These are phyloP conservation scores for Caracal caracal DNA, from an alignment of 2,113 vertebrate genomes.

Conservation along the genomic window DNA sequence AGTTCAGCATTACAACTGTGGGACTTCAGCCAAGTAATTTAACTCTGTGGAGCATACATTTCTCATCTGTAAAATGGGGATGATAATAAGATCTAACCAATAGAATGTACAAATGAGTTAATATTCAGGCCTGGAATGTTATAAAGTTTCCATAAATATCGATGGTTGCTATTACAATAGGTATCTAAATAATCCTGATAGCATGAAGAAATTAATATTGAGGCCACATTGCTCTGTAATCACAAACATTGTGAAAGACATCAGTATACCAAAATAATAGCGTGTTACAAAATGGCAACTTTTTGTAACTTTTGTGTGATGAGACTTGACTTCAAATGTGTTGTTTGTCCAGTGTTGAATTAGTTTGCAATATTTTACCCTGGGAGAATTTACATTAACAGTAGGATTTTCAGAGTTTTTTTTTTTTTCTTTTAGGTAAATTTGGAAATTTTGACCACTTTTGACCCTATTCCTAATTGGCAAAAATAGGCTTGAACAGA, in stretches of 20 bases:
- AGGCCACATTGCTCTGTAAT: not conserved
- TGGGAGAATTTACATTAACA: not conserved
- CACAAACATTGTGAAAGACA: not conserved
- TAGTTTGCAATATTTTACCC: not conserved
- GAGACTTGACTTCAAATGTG: not conserved
- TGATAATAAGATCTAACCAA: not conserved
- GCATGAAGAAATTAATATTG: not conserved
- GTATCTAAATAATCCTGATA: not conserved
- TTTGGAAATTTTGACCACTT: not conserved
- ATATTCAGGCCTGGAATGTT: not conserved
- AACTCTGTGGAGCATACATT: not conserved
- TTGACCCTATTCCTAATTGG: not conserved
- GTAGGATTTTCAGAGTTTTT: not conserved
- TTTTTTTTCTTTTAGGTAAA: not conserved
- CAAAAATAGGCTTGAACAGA: not conserved
- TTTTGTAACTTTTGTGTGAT: no score
- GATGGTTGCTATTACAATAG: not conserved
- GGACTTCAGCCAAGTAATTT: not conserved
- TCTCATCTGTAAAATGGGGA: not conserved
- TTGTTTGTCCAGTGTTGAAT: not conserved
- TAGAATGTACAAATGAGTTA: not conserved
- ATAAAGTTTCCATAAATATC: not conserved
- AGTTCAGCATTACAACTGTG: not conserved
- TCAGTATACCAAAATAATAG: not conserved
- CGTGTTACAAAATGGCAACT: not conserved